Conservation (phyloP, 2,888 invertebrate species). For the Drosophila greeni region DNA sequence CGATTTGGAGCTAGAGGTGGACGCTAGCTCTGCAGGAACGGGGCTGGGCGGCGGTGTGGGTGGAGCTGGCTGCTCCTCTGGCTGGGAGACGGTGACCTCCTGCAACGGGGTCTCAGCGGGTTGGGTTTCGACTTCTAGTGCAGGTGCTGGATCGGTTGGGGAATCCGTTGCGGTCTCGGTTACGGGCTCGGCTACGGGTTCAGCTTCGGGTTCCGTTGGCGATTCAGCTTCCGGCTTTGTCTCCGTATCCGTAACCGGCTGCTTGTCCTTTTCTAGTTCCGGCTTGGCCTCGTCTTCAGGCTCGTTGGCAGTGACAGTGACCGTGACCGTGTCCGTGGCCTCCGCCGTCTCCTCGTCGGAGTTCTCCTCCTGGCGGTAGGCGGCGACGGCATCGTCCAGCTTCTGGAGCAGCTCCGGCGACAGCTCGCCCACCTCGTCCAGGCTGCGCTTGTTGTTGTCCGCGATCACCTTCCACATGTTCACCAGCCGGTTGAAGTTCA, state of each 20-base stretch:
- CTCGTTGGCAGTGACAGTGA: conserved; percentile 21
- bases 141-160: neutral
- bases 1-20: conserved; percentile 5
- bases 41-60: conserved; percentile 17
- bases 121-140: neutral
- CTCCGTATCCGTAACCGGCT: conserved; percentile 1
- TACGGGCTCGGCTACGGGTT: neutral
- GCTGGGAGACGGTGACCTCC: conserved; percentile 8
- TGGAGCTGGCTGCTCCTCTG: conserved; percentile 30
- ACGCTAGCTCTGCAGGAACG: conserved; percentile 7
- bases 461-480: conserved; percentile 74
- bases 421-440: conserved; percentile 59
- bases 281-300: neutral
- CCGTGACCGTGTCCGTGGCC: conserved; percentile 7
- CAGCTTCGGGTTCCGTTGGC: neutral
- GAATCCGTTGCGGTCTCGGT: neutral
- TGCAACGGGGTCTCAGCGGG: conserved; percentile 25
- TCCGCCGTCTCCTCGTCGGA: conserved; percentile 8
- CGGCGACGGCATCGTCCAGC: conserved; percentile 48
- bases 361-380: conserved; percentile 8
- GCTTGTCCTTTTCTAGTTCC: neutral
- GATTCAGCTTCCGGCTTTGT: neutral
- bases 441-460: conserved; percentile 67
- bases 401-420: conserved; percentile 60
- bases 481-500: conserved; percentile 62